Percentiles rank a stretch among this genome's conserved stretches.
These are phyloP conservation scores for Odontesthes bonariensis DNA, from an alignment of 2,113 vertebrate species.

Conservation along the genomic window DNA sequence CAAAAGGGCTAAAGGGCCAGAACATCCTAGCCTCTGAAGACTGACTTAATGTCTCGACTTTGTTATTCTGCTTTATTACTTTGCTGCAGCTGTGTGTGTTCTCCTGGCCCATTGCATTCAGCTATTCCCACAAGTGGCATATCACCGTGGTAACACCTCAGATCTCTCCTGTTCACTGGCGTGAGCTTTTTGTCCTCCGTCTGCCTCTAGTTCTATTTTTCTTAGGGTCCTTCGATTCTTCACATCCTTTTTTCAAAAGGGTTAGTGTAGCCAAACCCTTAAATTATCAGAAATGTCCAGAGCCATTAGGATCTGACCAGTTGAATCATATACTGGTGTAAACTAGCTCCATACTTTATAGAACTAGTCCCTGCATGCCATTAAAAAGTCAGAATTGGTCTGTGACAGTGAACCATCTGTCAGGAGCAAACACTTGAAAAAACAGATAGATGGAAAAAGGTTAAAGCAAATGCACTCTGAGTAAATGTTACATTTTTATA, in stretches of 20 bases:
- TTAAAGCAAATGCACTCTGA: background rate
- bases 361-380: background rate
- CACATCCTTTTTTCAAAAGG: conserved; percentile 13
- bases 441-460: background rate
- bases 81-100: conserved; percentile 44
- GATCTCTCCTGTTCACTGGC: conserved; percentile 57
- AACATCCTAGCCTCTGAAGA: conserved; percentile 35
- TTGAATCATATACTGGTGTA: background rate
- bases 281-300: background rate
- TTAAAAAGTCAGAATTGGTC: background rate
- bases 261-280: background rate
- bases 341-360: background rate
- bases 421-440: background rate
- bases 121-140: conserved; percentile 62
- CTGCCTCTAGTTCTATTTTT: conserved; percentile 31
- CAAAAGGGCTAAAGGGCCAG: conserved; percentile 34
- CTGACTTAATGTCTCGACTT: conserved; percentile 49
- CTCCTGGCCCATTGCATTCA: conserved; percentile 52
- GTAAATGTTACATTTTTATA: background rate
- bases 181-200: conserved; percentile 47
- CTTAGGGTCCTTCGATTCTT: conserved; percentile 5
- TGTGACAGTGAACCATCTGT: background rate
- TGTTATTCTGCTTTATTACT: conserved; percentile 63
- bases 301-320: background rate
- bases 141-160: conserved; percentile 67